Evolutionary conservation across 1,140 invertebrate genomes (phyloP).

Genomic region (Drosophila parvula): DNA sequence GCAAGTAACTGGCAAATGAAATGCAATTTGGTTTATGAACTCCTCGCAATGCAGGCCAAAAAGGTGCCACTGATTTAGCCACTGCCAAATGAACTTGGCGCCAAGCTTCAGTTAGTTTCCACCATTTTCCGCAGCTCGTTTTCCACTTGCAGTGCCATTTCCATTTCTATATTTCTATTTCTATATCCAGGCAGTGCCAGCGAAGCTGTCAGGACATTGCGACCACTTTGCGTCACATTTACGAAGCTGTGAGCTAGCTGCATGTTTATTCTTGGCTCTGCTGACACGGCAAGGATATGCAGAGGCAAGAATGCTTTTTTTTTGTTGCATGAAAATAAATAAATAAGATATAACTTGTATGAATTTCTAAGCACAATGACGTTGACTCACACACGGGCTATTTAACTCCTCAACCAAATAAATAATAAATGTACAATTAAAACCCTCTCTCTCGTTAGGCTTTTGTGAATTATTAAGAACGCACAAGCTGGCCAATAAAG

Average conservation of each 20-base stretch:
- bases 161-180: slow-evolving; percentile 5
- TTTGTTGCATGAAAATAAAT: slow-evolving; percentile 15
- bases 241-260: background rate
- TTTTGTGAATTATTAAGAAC: slow-evolving; percentile 16
- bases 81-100: slow-evolving; percentile 72
- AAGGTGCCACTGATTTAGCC: slow-evolving; percentile 65
- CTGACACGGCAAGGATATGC: slow-evolving; percentile 8
- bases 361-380: background rate
- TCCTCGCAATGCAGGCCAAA: slow-evolving; percentile 44
- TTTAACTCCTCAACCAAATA: background rate
- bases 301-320: slow-evolving; percentile 9
- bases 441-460: slow-evolving; percentile 11
- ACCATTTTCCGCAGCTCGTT: slow-evolving; percentile 36
- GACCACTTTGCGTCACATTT: slow-evolving; percentile 56
- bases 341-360: background rate
- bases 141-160: slow-evolving; percentile 10
- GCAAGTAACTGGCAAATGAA: slow-evolving; percentile 61
- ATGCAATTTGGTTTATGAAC: slow-evolving; percentile 82
- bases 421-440: slow-evolving; percentile 22
- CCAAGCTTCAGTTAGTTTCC: slow-evolving; percentile 42
- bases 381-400: background rate
- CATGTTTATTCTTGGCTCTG: background rate
- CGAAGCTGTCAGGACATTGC: slow-evolving; percentile 58
- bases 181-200: background rate
- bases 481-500: background rate